Evolutionary conservation across 2,888 invertebrate genomes (phyloP), one percentile per base, ranked within the genome.

Genomic region (Nomada fabriciana): DNA sequence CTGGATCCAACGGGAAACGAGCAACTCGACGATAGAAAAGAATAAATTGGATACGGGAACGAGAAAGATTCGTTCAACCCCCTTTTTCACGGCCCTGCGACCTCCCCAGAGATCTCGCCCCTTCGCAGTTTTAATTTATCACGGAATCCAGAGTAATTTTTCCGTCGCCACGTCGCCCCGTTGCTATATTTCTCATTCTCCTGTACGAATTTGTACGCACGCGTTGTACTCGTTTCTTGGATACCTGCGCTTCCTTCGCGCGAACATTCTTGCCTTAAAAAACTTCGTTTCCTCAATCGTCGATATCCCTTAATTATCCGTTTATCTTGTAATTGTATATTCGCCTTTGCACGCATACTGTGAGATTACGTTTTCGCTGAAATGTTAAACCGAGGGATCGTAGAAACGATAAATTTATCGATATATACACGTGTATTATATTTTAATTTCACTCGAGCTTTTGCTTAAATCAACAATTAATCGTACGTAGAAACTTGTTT

Each of bases 41-140:
- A 23, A 63, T 63, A 72, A 36, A 72, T 72, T 72, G 47, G 61
- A 25, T 71, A 63, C 60, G 50, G 29, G 18, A 52, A 42, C 61
- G 61, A 53, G 71, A 42, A 63, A 61, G 59, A 60, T 60, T 60
- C 70, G 47, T 55, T 50, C 20, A 20, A 25, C 36, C 50, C 47
- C 50, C 29, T 50, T 47, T 70, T 70, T 60, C 23, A 60, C 29
- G 59, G 36, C 2, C 47, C 29, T 60, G 57, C 47, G n/a, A 60
- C 18, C 36, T 23, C 42, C 18, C 42, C 42, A 25, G 42, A 68
- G 42, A 20, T 5, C 36, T 36, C 53, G 36, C 7, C 42, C 7
- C 42, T 36, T 9, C 57, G 15, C 23, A 20, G 25, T 29, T 59
- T 23, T 47, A 57, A 69, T 57, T 70, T 47, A 57, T 59, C 67